A percentile compares a stretch with the other conserved stretches of the same genome.
Conservation (phyloP, 64 coral and sea anemone species). For the Orbicella faveolata region DNA sequence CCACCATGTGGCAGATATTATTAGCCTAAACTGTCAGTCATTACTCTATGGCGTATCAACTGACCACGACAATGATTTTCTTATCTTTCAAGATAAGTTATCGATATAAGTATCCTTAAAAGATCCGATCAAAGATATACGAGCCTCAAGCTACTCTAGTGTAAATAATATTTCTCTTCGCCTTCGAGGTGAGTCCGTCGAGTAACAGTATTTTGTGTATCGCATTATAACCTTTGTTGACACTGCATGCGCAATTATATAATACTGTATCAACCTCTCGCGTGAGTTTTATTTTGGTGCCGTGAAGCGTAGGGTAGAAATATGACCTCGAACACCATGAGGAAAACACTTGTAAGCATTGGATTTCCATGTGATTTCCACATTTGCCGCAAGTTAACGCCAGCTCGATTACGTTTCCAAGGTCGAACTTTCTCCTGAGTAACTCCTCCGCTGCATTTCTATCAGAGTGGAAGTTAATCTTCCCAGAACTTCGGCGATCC, state of each 20-base stretch:
- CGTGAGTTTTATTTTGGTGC: too few species aligned
- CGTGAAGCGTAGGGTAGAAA: neutral
- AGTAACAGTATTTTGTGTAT: neutral
- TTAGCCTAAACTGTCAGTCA: neutral
- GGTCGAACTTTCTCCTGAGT: neutral
- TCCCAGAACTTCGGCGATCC: constrained; percentile 69
- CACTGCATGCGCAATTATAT: too few species aligned
- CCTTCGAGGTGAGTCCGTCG: neutral
- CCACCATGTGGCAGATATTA: neutral
- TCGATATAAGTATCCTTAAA: neutral
- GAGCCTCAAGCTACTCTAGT: neutral
- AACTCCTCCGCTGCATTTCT: neutral
- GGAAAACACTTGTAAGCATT: too few species aligned
- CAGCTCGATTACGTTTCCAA: neutral
- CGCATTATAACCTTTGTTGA: too few species aligned
- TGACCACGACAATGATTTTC: neutral
- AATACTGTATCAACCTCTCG: too few species aligned
- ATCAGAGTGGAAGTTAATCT: constrained; percentile 37
- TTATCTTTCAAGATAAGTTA: neutral
- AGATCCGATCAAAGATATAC: neutral
- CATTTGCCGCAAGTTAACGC: neutral
- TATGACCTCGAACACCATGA: neutral
- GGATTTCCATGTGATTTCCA: neutral
- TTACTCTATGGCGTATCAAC: neutral
- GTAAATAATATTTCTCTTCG: neutral